Evolutionary conservation across 2,797 vertebrate species (phyloP), one percentile per base, ranked within the genome.

Genomic region (Gallinago stenura): DNA sequence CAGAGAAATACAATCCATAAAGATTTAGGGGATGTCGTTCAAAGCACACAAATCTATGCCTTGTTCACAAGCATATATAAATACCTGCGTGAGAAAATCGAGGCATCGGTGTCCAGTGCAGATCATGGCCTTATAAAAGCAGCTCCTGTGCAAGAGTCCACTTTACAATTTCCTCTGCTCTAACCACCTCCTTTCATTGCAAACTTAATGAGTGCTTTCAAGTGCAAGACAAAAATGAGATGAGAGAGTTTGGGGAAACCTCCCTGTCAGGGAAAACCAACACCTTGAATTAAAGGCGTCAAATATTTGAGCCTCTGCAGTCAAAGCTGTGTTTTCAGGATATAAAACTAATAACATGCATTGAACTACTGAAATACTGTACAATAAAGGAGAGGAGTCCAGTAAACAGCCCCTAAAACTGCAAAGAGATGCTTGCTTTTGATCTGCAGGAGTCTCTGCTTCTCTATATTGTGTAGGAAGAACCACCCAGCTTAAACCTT

Each of bases 231-330:
- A 89, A 87, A 96, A 95, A 94, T 7, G 30, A 89, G 87, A 91
- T 91, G 77, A 90, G 93, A 95, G 93, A 92, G 64, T 95, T 69
- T 93, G 90, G 94, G 90, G 83, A 87, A 95, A 86, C 45, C 89
- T 94, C 39, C 78, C 93, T 89, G 83, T 82, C 18, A 5, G 76
- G 87, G 73, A 85, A 96, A 95, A 90, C 51, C 60, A 90, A 65
- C 75, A 93, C 88, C 91, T 96, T 93, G 81, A 81, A 91, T 92
- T 93, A 95, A 94, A 95, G 56, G 50, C 3, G 12, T 88, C 61
- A 69, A 54, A 71, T 43, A 87, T 82, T 86, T 87, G 78, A 84
- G 61, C 50, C 30, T 83, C 31, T 77, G 83, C 61, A 73, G 90
- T 86, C 94, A 95, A 84, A 92, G 83, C 81, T 87, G 81, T 93